These are phyloP conservation scores for Chlorodrepanis virens DNA, from an alignment of 2,113 vertebrate genomes.

Conservation along the genomic window DNA sequence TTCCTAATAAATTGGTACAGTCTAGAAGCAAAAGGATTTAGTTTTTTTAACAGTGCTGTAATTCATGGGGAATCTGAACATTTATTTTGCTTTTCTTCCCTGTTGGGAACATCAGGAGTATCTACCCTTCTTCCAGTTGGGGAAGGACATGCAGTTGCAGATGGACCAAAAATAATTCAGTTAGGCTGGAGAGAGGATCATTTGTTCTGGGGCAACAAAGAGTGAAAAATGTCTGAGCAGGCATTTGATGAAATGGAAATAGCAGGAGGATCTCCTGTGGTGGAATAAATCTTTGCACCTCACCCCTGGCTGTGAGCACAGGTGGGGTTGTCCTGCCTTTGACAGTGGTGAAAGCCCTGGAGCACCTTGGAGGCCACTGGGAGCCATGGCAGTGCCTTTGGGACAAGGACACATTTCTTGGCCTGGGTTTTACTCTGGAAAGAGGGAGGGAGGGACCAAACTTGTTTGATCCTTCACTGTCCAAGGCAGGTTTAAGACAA, in stretches of 20 bases:
- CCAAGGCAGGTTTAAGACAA: neutral
- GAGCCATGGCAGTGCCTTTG: neutral
- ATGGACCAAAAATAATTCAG: neutral
- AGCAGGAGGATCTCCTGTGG: neutral
- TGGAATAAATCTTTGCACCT: neutral
- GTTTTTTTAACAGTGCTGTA: neutral
- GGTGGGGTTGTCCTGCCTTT: neutral
- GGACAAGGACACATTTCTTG: neutral
- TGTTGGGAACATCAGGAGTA: neutral
- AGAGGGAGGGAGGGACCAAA: neutral
- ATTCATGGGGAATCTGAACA: neutral
- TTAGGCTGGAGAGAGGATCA: neutral
- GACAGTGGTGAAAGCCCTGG: neutral
- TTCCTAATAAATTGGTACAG: neutral
- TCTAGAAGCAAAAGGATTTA: neutral
- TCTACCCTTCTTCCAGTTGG: neutral
- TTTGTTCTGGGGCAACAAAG: neutral
- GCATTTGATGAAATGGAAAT: neutral
- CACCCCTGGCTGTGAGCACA: neutral
- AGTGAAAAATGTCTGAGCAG: neutral
- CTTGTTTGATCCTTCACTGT: neutral
- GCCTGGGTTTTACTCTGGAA: neutral
- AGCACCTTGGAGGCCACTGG: neutral
- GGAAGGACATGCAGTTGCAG: neutral
- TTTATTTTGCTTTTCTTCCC: neutral